Percentiles rank a stretch among this genome's conserved stretches.
Evolutionary conservation across 1,140 invertebrate species (phyloP).

Genomic region (Centruroides vittatus): DNA sequence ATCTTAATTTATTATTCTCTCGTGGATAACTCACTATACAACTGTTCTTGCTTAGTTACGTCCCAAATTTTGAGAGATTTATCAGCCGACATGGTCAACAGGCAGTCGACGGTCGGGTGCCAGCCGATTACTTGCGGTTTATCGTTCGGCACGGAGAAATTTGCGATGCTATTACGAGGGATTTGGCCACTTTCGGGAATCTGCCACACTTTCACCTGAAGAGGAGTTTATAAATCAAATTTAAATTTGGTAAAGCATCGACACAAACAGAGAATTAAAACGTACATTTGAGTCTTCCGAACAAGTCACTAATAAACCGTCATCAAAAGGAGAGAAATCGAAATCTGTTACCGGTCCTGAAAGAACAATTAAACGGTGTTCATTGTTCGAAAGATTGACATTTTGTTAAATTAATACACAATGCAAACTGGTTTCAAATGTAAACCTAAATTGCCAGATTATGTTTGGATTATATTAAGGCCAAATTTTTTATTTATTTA

Average conservation of each 20-base stretch:
- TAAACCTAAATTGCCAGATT: no score
- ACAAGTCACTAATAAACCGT: conserved; percentile 73
- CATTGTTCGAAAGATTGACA: no score
- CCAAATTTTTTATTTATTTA: no score
- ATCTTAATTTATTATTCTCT: no score
- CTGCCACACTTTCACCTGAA: conserved; percentile 67
- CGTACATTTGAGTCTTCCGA: conserved; percentile 75
- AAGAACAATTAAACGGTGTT: conserved; percentile 39
- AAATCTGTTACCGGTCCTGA: conserved; percentile 68
- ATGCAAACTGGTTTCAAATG: no score
- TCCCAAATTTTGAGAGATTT: conserved; percentile 76
- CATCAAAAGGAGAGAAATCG: conserved; percentile 88
- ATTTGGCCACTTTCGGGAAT: conserved; percentile 60
- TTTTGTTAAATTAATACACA: no score
- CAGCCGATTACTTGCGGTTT: conserved; percentile 72
- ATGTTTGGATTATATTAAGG: no score
- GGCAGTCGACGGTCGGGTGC: conserved; percentile 68
- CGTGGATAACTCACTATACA: conserved; percentile 34
- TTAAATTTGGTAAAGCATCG: background rate
- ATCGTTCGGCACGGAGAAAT: conserved; percentile 48
- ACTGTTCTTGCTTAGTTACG: conserved; percentile 55
- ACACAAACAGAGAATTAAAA: conserved; percentile 11
- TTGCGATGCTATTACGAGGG: conserved; percentile 39
- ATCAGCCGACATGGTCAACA: conserved; percentile 64
- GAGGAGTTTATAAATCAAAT: background rate